Conservation (phyloP, 2,113 vertebrate genomes). For the Oophaga pumilio region DNA sequence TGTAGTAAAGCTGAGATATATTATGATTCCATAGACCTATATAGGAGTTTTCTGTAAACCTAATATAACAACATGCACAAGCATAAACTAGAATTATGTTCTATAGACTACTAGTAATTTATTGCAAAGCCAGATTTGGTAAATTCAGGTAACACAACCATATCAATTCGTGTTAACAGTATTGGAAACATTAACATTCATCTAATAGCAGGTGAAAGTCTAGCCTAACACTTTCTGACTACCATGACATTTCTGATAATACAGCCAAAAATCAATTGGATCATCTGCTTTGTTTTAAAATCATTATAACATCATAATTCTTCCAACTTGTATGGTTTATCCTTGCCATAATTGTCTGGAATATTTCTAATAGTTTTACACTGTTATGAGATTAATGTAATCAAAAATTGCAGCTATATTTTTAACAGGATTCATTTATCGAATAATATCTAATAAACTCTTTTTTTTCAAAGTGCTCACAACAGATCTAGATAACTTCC, state of each 20-base stretch:
- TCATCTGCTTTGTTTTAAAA: constrained; percentile 26
- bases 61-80: too few species aligned
- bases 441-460: not conserved
- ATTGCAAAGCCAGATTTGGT: too few species aligned
- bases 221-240: constrained; percentile 19
- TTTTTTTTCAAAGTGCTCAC: too few species aligned
- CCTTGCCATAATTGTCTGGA: not conserved
- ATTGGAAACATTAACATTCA: not conserved
- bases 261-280: constrained; percentile 13
- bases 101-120: too few species aligned
- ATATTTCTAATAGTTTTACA: too few species aligned
- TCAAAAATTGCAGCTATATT: not conserved
- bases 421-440: not conserved
- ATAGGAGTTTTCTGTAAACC: too few species aligned
- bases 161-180: not conserved
- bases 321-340: not conserved
- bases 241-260: not conserved
- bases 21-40: too few species aligned
- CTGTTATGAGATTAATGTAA: not conserved
- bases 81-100: too few species aligned
- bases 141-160: too few species aligned
- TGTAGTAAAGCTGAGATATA: too few species aligned
- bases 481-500: too few species aligned
- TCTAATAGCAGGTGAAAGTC: not conserved
- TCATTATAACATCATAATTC: not conserved